Evolutionary conservation across 2,113 vertebrate genomes (phyloP).

Genomic region (Garra rufa): DNA sequence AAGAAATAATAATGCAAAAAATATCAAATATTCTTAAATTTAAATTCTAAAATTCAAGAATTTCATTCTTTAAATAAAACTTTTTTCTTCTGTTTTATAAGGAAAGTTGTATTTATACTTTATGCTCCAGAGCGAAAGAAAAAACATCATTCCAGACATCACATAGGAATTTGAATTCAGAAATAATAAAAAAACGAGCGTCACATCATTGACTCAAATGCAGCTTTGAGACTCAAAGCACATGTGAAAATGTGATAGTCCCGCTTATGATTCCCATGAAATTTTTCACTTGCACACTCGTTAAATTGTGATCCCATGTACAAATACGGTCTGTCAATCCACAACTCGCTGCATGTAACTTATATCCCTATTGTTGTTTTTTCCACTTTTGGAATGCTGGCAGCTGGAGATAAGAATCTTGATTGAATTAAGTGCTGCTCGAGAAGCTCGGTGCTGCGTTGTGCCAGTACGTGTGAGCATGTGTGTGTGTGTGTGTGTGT

Average conservation of each 20-base stretch:
- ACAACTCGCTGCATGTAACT: conserved; percentile 66
- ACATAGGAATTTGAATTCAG: not conserved
- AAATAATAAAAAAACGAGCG: too few species aligned
- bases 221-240: not conserved
- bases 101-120: not conserved
- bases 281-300: conserved; percentile 51
- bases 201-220: not conserved
- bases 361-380: conserved; percentile 64
- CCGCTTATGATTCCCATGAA: not conserved
- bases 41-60: not conserved
- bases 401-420: conserved; percentile 73
- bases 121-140: not conserved
- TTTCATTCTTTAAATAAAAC: not conserved
- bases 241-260: conserved; percentile 20
- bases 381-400: conserved; percentile 73
- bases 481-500: not conserved
- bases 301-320: conserved; percentile 46
- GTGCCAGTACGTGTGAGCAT: conserved; percentile 10
- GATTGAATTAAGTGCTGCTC: conserved; percentile 76
- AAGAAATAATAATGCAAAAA: not conserved
- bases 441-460: conserved; percentile 53
- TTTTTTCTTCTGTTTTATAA: too few species aligned
- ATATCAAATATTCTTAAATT: not conserved
- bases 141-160: not conserved
- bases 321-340: conserved; percentile 72